Evolutionary conservation across 2,113 vertebrate genomes (phyloP).

Genomic region (Anhinga anhinga): DNA sequence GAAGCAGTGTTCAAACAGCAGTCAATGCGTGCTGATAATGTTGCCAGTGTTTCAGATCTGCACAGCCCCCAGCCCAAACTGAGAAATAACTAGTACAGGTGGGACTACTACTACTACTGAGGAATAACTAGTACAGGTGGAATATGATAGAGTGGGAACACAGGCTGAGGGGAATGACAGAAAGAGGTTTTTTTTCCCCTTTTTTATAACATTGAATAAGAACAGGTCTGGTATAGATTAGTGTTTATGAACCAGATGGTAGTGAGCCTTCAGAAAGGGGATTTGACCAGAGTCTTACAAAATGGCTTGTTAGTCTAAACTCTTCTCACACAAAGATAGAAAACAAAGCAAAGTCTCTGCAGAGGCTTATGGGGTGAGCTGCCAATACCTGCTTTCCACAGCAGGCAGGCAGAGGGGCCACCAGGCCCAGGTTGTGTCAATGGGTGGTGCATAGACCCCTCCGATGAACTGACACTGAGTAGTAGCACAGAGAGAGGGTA

Average conservation of each 20-base stretch:
- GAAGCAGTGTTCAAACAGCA: background rate
- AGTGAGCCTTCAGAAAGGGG: background rate
- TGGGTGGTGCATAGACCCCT: background rate
- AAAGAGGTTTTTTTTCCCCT: accelerated
- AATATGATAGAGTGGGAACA: background rate
- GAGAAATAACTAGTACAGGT: background rate
- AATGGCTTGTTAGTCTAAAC: background rate
- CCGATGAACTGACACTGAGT: background rate
- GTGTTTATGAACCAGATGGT: background rate
- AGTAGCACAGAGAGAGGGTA: background rate
- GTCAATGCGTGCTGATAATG: background rate
- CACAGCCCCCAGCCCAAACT: background rate
- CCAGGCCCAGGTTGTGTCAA: background rate
- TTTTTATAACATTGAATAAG: background rate
- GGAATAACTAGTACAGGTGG: background rate
- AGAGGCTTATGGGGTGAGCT: background rate
- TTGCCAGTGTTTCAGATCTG: background rate
- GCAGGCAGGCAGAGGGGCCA: background rate
- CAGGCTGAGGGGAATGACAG: background rate
- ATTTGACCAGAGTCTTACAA: background rate
- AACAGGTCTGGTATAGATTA: constrained; percentile 1
- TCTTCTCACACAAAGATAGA: background rate
- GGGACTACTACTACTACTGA: background rate
- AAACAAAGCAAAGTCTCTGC: background rate
- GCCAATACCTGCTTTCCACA: background rate